Percentiles rank a stretch among this genome's conserved stretches.
These are phyloP conservation scores for Drosophila anomelani DNA, from an alignment of 2,888 invertebrate genomes.

Conservation along the genomic window DNA sequence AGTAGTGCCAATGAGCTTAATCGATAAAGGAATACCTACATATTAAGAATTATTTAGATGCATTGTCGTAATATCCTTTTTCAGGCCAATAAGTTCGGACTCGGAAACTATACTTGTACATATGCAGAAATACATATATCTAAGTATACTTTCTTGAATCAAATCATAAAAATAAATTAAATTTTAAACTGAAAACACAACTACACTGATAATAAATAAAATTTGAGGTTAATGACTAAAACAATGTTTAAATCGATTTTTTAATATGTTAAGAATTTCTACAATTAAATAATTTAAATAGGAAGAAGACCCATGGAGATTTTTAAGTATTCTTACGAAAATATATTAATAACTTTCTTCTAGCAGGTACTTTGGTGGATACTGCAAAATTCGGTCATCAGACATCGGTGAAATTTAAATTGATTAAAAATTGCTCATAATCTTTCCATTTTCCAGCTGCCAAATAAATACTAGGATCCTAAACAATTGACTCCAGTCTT, in stretches of 20 bases:
- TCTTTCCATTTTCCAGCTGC: background rate
- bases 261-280: background rate
- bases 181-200: slow-evolving; percentile 13
- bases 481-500: background rate
- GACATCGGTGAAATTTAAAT: background rate
- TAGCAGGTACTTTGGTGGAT: background rate
- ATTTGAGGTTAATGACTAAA: background rate
- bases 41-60: slow-evolving; percentile 20
- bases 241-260: background rate
- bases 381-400: too few relatives aligned
- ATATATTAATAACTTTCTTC: background rate
- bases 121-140: slow-evolving; percentile 21
- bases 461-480: background rate
- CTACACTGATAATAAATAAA: slow-evolving; percentile 15
- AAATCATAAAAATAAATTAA: slow-evolving; percentile 5
- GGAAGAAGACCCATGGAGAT: background rate
- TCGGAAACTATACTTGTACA: slow-evolving; percentile 44
- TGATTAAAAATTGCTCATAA: background rate
- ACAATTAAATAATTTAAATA: background rate
- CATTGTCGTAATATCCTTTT: slow-evolving; percentile 55
- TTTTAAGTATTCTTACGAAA: background rate
- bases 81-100: slow-evolving; percentile 28
- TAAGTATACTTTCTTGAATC: slow-evolving; percentile 32
- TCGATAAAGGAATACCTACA: slow-evolving; percentile 18
- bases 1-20: slow-evolving; percentile 44